phyloP scores from a whole-genome alignment of 2,888 invertebrate species.

The Erebia epiphron region DNA sequence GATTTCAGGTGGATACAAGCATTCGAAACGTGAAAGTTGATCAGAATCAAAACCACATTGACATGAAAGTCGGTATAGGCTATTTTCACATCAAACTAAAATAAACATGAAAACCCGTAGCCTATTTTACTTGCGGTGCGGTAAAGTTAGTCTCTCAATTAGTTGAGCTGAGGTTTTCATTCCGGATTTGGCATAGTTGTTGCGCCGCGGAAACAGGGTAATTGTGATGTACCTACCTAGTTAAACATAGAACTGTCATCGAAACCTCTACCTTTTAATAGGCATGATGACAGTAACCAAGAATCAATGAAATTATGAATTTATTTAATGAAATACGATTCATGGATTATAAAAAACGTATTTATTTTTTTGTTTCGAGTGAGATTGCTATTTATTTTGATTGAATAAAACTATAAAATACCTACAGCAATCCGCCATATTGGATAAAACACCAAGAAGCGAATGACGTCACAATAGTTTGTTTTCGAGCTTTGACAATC shows the following conservation, averaged over 20 bases:
- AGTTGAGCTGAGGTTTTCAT: conserved; percentile 35
- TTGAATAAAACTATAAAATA: no score
- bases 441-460: no score
- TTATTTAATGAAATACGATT: no score
- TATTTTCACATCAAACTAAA: conserved; percentile 23
- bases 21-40: background rate
- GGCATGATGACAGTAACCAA: no score
- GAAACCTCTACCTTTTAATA: background rate
- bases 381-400: no score
- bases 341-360: no score
- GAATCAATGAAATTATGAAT: no score
- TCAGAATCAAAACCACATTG: background rate
- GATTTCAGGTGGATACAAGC: background rate
- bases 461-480: no score
- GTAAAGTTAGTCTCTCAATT: conserved; percentile 36
- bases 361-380: no score
- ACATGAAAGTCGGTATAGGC: background rate
- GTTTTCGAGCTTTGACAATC: no score
- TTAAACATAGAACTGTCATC: background rate
- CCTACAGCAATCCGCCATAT: no score
- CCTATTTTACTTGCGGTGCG: conserved; percentile 33
- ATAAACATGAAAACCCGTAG: conserved; percentile 25
- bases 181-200: conserved; percentile 31
- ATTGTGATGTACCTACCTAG: conserved; percentile 26
- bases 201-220: conserved; percentile 16